Evolutionary conservation across 2,797 vertebrate species (phyloP), one percentile per base, ranked within the genome.

Genomic region (Carduelis carduelis): DNA sequence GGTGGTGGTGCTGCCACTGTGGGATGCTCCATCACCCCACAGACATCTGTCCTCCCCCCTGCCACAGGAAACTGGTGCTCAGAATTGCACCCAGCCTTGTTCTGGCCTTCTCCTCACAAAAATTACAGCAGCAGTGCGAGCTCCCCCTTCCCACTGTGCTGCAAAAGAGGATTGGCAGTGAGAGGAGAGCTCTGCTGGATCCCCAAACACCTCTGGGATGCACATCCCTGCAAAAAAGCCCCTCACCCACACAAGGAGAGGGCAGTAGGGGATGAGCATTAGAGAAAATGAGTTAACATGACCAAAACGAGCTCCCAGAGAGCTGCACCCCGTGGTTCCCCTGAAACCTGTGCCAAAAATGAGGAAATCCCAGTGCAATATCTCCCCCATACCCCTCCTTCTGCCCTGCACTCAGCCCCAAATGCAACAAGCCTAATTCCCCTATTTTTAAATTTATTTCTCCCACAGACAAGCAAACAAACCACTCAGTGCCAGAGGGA

Each of bases 391-490:
- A n/a, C 3, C 37, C 21, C 37, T 87, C 43, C 34, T 82, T 35
- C 86, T 82, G 46, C 47, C 35, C 81, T 43, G 41, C 11, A 5
- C 21, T 53, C 50, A 44, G n/a, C 52, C 37, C 43, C n/a, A 66
- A 41, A 79, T 1, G 11, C 39, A 39, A 46, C 8, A 14, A 46
- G 9, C 4, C 49, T 8, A 32, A 53, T 14, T 11, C 4, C 1
- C 6, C 11, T 26, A 12, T 5, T 34, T 80, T 41, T 2, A 7
- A 8, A 26, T 49, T 37, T 11, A 9, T 59, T 77, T 63, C 41
- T 14, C 18, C 8, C 26, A 4, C 9, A 4, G 6, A 21, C 59
- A 90, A 87, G 85, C 96, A 96, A 97, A 82, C 71, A 97, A 98
- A 96, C 96, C 97, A 80, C 76, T 69, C 61, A 1, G 1, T 82